Percentiles rank a stretch among this genome's conserved stretches.
Conservation (phyloP, 2,113 vertebrate species). For the Phaetusa simplex region DNA sequence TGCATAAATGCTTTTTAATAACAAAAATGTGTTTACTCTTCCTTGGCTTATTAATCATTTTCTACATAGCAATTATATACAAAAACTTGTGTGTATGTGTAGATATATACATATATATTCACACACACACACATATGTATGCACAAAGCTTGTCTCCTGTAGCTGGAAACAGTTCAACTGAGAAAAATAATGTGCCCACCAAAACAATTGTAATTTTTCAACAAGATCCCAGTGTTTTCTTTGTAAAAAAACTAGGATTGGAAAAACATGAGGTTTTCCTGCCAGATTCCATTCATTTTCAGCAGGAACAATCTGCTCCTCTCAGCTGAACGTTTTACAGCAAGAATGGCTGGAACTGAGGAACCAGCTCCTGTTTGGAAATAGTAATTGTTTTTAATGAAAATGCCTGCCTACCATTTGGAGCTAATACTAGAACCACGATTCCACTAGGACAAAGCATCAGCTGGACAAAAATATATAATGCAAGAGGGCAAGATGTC, state of each 20-base stretch:
- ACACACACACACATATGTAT: neutral
- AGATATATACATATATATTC: neutral
- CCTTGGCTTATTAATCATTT: constrained; percentile 18
- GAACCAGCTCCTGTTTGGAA: constrained; percentile 61
- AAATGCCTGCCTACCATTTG: constrained; percentile 61
- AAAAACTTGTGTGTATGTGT: neutral
- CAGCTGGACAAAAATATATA: constrained; percentile 63
- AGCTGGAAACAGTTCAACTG: constrained; percentile 23
- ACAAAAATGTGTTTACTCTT: constrained; percentile 36
- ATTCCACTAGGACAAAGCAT: constrained; percentile 67
- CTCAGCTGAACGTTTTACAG: constrained; percentile 64
- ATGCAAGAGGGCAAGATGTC: constrained; percentile 22
- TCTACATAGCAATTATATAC: neutral
- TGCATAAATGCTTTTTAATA: constrained; percentile 58
- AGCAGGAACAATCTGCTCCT: constrained; percentile 73
- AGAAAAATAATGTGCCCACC: constrained; percentile 24
- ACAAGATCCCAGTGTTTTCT: constrained; percentile 77
- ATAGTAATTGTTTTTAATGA: constrained; percentile 67
- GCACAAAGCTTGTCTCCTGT: neutral
- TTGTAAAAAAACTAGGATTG: constrained; percentile 74
- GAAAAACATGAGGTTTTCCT: constrained; percentile 78
- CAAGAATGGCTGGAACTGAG: constrained; percentile 65
- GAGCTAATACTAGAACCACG: constrained; percentile 51
- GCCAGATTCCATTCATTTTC: constrained; percentile 79
- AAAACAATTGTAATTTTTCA: constrained; percentile 66